A percentile compares a stretch with the other conserved stretches of the same genome.
These are phyloP conservation scores for Elysia chlorotica DNA, from an alignment of 1,140 invertebrate species.

Conservation along the genomic window DNA sequence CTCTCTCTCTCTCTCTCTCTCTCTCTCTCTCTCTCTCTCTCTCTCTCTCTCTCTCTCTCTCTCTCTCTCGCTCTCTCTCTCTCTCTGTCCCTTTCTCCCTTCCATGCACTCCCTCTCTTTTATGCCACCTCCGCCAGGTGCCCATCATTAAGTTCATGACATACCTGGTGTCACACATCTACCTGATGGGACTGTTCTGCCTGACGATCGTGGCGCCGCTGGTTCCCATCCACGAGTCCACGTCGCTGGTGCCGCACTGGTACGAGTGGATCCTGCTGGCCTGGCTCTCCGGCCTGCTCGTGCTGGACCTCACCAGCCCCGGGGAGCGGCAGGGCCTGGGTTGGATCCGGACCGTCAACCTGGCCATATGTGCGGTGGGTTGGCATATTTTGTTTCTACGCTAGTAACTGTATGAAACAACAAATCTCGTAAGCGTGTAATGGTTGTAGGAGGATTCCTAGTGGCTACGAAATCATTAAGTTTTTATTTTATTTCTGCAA, in stretches of 20 bases:
- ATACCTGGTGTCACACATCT: slow-evolving; percentile 96
- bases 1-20: too few species aligned
- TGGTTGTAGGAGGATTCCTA: neutral
- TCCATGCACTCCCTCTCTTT: too few species aligned
- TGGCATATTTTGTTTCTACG: neutral
- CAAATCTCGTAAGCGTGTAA: too few species aligned
- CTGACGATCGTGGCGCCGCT: slow-evolving; percentile 90
- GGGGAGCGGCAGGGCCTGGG: slow-evolving; percentile 58
- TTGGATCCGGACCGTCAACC: slow-evolving; percentile 74
- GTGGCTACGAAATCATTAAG: neutral
- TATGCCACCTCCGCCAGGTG: too few species aligned
- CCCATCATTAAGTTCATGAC: slow-evolving; percentile 99
- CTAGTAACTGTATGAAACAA: too few species aligned
- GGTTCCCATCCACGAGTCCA: slow-evolving; percentile 64
- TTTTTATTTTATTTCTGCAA: neutral
- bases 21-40: too few species aligned
- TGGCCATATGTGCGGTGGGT: slow-evolving; percentile 84
- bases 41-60: too few species aligned
- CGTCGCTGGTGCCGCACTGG: slow-evolving; percentile 72
- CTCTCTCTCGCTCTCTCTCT: too few species aligned
- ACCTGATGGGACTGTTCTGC: slow-evolving; percentile 88
- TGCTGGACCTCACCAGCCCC: slow-evolving; percentile 96
- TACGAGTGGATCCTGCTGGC: slow-evolving; percentile 95
- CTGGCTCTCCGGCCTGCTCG: slow-evolving; percentile 92
- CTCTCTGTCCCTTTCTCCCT: too few species aligned